phyloP scores from a whole-genome alignment of 2,888 invertebrate species.

The Lepetodrilus schrolli region DNA sequence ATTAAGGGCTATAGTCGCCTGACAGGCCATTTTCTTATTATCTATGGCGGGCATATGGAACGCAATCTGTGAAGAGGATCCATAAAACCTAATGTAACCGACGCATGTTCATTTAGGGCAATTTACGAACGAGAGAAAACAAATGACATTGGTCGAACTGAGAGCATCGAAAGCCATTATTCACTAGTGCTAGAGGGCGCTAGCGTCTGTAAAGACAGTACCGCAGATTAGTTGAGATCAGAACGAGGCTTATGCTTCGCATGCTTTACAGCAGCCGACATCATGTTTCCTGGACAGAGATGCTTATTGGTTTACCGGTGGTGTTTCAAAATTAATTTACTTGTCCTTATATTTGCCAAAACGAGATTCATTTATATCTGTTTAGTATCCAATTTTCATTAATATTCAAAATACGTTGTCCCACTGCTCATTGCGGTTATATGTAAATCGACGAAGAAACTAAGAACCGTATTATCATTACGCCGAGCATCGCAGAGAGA shows the following conservation, averaged over 20 bases:
- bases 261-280: conserved; percentile 15
- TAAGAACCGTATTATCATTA: too few relatives aligned
- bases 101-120: conserved; percentile 32
- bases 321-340: too few relatives aligned
- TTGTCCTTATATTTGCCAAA: too few relatives aligned
- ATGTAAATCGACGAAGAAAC: too few relatives aligned
- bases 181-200: conserved; percentile 22
- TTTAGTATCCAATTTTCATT: too few relatives aligned
- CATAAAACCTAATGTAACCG: conserved; percentile 27
- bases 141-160: conserved; percentile 24
- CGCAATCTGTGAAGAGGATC: conserved; percentile 20
- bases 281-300: too few relatives aligned
- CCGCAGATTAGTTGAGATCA: conserved; percentile 25
- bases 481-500: too few relatives aligned
- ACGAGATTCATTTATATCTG: too few relatives aligned
- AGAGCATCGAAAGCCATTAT: conserved; percentile 27
- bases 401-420: too few relatives aligned
- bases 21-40: conserved; percentile 30
- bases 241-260: conserved; percentile 21
- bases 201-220: conserved; percentile 21
- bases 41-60: conserved; percentile 31
- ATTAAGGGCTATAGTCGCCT: conserved; percentile 21
- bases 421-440: too few relatives aligned
- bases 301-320: too few relatives aligned
- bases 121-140: conserved; percentile 30